Evolutionary conservation across 2,797 vertebrate species (phyloP), one percentile per base, ranked within the genome.

Genomic region (Manis crassicaudata): DNA sequence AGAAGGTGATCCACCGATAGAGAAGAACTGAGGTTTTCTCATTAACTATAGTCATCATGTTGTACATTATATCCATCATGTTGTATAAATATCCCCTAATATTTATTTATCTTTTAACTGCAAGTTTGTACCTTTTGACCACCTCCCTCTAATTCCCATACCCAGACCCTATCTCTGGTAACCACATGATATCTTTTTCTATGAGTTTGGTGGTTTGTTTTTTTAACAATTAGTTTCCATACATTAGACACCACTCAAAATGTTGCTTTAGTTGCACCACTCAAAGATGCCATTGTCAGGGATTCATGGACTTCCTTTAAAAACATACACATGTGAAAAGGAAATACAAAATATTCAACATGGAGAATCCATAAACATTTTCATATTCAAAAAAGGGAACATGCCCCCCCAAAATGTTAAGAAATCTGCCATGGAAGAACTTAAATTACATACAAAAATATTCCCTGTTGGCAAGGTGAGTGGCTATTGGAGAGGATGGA

Each of bases 321-420:
- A 72, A 60, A 70, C 17, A 80, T 7, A 65, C 16, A 85, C n/a
- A 84, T 37, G 18, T 27, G 32, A 80, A 3, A 58, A 43, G 3
- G 8, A 6, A 77, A 73, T 70, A 90, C n/a, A 75, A 58, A 76
- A 32, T 73, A 14, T 72, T 94, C 72, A 62, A 62, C 79, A 82
- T 3, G 23, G 62, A 86, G 68, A 20, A 75, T 93, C n/a, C 6
- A 50, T 79, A 73, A 86, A 79, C 83, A 90, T 92, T 80, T 92
- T 70, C 67, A 91, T 62, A 82, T 75, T 20, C 50, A 92, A 6
- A 83, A 94, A 93, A 89, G 13, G 60, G 10, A 21, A 11, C 25
- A 37, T 56, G 5, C 43, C 3, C 9, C 25, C 60, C 8, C 10
- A 4, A 80, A 70, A 63, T 62, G 3, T 72, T 80, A 21, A 95